Percentiles rank a stretch among this genome's conserved stretches.
phyloP scores from a whole-genome alignment of 1,140 invertebrate species.

The Leptoteleia sp. region DNA sequence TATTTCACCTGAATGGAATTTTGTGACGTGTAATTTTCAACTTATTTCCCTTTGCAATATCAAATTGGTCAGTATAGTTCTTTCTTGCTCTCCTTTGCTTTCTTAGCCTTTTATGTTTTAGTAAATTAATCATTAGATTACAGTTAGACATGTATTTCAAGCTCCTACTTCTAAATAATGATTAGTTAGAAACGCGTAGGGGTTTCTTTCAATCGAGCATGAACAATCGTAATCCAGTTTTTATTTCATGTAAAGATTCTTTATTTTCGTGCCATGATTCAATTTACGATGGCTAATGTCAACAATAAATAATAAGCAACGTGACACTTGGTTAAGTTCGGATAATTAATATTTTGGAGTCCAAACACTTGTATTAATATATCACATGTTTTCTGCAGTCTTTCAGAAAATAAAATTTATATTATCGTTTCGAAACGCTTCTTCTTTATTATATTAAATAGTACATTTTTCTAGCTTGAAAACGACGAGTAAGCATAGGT shows the following conservation, averaged over 20 bases:
- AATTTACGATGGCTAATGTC: slow-evolving; percentile 22
- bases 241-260: slow-evolving; percentile 8
- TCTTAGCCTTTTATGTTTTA: neutral
- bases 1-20: too few relatives aligned
- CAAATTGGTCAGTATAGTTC: too few relatives aligned
- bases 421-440: slow-evolving; percentile 18
- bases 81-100: neutral
- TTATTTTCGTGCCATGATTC: slow-evolving; percentile 28
- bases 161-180: neutral
- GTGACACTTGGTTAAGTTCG: slow-evolving; percentile 20
- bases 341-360: too few relatives aligned
- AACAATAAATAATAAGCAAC: slow-evolving; percentile 28
- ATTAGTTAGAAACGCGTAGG: slow-evolving; percentile 1
- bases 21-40: too few relatives aligned
- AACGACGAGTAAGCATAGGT: too few relatives aligned
- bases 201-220: slow-evolving; percentile 5
- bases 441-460: slow-evolving; percentile 3
- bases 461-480: too few relatives aligned
- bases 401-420: slow-evolving; percentile 20
- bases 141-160: neutral
- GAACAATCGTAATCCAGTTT: neutral
- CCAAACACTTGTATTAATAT: neutral
- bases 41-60: too few relatives aligned
- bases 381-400: neutral
- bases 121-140: too few relatives aligned